Percentiles rank a stretch among this genome's conserved stretches.
Conservation (phyloP, 2,888 invertebrate genomes). For the Ptilodon capucinus region DNA sequence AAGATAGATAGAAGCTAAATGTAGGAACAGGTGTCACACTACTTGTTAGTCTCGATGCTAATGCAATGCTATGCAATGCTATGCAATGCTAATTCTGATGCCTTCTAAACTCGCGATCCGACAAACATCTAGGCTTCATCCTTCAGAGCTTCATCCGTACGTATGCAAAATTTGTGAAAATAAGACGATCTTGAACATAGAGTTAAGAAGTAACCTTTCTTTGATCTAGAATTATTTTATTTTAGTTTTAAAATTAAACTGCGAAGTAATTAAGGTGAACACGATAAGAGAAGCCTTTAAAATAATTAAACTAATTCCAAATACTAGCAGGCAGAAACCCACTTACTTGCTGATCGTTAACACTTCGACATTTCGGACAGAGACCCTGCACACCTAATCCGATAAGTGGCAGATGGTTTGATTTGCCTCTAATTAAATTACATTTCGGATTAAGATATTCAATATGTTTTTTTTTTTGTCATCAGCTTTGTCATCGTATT, state of each 20-base stretch:
- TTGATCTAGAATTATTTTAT: no score
- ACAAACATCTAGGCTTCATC: no score
- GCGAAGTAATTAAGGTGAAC: no score
- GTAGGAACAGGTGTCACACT: constrained; percentile 16
- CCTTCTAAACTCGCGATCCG: background rate
- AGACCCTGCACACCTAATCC: constrained; percentile 13
- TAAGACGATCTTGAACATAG: no score
- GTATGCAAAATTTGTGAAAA: no score
- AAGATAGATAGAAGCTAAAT: constrained; percentile 21
- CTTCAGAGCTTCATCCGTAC: no score
- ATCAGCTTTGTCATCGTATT: background rate
- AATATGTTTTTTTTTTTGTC: background rate
- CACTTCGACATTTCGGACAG: constrained; percentile 18
- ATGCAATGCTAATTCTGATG: constrained; percentile 3
- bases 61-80: background rate
- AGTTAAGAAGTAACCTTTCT: no score
- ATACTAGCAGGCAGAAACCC: background rate
- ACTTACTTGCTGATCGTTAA: constrained; percentile 10
- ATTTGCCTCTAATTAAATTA: background rate
- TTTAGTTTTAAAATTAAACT: no score
- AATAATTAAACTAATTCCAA: no score
- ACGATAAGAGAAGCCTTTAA: no score
- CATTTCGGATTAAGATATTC: background rate
- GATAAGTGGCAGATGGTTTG: constrained; percentile 14
- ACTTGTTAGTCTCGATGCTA: constrained; percentile 3